Conservation (phyloP, 2,797 vertebrate species). For the Telmatherina bonti region DNA sequence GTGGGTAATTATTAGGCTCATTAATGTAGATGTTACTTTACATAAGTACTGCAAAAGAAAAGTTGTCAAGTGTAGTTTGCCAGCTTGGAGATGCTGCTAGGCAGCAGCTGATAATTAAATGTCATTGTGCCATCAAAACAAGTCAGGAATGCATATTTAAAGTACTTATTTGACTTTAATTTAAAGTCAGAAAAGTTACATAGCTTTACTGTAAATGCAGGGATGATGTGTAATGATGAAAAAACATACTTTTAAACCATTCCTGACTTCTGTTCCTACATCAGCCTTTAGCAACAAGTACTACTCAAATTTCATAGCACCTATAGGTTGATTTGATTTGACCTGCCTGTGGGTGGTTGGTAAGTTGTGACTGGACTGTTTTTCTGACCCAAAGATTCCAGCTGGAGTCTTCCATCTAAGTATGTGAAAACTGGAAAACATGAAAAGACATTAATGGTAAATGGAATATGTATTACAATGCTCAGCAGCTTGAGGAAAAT, state of each 20-base stretch:
- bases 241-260: neutral
- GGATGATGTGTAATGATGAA: neutral
- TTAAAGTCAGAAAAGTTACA: no score
- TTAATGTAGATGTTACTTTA: no score
- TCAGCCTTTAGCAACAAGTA: neutral
- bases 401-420: neutral
- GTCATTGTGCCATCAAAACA: no score
- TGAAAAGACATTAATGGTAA: neutral
- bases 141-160: no score
- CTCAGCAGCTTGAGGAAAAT: slow-evolving; percentile 14
- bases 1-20: no score
- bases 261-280: no score
- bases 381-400: neutral
- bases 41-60: no score
- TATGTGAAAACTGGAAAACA: slow-evolving; percentile 5
- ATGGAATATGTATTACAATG: slow-evolving; percentile 16
- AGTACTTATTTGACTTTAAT: no score
- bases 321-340: neutral
- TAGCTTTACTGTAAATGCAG: neutral
- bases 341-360: neutral
- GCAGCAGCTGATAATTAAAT: no score
- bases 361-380: neutral
- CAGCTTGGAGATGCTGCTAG: no score
- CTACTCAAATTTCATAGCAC: neutral
- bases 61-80: no score